These are phyloP conservation scores for Drosophila paramelanica DNA, from an alignment of 2,888 invertebrate species.

Conservation along the genomic window DNA sequence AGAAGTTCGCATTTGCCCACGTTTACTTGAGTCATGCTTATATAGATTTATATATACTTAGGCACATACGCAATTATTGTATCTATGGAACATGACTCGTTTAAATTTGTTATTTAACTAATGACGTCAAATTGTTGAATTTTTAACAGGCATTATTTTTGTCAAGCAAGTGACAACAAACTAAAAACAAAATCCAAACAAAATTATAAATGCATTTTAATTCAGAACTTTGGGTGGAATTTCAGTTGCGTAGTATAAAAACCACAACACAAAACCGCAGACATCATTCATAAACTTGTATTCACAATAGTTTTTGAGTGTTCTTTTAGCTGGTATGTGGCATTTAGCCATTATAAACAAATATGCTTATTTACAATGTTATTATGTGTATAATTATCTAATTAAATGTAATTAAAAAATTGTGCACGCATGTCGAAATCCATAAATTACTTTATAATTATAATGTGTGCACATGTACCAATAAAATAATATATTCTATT, in stretches of 20 bases:
- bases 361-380: neutral
- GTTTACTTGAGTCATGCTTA: neutral
- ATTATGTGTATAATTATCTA: neutral
- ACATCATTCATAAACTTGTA: slow-evolving; percentile 1
- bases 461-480: neutral
- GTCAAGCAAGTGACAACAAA: neutral
- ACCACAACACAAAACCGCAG: neutral
- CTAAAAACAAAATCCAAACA: neutral
- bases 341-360: neutral
- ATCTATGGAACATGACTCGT: neutral
- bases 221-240: neutral
- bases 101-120: neutral
- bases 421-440: neutral
- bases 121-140: slow-evolving; percentile 3
- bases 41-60: neutral
- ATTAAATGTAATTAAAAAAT: neutral
- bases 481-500: neutral
- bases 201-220: neutral
- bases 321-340: neutral
- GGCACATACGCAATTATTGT: neutral
- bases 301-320: neutral
- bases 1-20: too few relatives aligned
- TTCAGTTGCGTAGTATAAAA: neutral
- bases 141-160: neutral
- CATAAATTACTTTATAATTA: neutral